Conservation (phyloP, 2,797 vertebrate genomes). For the Sebastes diaconus region DNA sequence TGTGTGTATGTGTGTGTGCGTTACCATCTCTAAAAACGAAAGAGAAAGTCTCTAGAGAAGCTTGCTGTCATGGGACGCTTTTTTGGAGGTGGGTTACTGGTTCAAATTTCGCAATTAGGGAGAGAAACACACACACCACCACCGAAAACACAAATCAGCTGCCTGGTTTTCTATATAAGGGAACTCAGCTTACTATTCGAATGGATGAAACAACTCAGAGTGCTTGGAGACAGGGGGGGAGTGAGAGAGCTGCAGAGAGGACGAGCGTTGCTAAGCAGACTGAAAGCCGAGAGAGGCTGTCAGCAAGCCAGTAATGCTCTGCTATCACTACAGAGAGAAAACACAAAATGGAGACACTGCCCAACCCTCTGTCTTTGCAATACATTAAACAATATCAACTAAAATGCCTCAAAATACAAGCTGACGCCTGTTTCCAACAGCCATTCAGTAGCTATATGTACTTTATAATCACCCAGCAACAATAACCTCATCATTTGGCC, state of each 20-base stretch:
- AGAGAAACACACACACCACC: not conserved
- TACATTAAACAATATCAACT: constrained; percentile 31
- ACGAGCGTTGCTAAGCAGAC: constrained; percentile 80
- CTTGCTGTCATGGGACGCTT: not conserved
- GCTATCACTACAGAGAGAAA: constrained; percentile 63
- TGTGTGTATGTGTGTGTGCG: not conserved
- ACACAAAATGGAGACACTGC: constrained; percentile 76
- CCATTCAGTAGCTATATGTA: not conserved
- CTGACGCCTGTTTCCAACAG: not conserved
- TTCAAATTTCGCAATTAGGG: constrained; percentile 31
- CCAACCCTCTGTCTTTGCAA: constrained; percentile 44
- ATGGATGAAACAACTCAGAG: constrained; percentile 60
- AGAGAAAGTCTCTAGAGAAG: constrained; percentile 23
- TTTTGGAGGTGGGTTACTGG: constrained; percentile 34
- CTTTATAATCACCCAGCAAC: not conserved
- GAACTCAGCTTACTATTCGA: constrained; percentile 50
- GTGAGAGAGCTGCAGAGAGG: constrained; percentile 68
- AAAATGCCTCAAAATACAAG: constrained; percentile 19
- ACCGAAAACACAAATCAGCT: constrained; percentile 25
- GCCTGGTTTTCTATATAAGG: constrained; percentile 39
- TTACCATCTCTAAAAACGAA: constrained; percentile 25
- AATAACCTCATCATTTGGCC: not conserved
- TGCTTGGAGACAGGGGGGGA: constrained; percentile 69
- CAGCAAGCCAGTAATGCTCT: constrained; percentile 70
- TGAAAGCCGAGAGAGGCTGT: constrained; percentile 73